Conservation (phyloP, 2,797 vertebrate species). For the Gymnodraco acuticeps region DNA sequence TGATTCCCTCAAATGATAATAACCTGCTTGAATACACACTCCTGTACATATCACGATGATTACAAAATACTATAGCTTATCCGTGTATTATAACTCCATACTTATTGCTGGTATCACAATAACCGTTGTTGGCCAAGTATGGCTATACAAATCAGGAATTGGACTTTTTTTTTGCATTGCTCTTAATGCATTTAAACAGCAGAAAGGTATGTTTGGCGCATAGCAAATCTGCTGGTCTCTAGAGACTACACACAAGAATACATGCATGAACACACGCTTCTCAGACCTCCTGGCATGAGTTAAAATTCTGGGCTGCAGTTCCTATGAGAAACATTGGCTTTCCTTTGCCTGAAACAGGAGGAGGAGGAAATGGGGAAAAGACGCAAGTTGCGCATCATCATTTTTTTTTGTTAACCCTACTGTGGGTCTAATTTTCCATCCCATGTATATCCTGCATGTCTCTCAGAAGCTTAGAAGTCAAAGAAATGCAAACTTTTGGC, state of each 20-base stretch:
- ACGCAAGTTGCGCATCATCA: slow-evolving; percentile 71
- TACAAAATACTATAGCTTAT: neutral
- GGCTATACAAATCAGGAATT: too few relatives aligned
- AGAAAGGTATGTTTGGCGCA: slow-evolving; percentile 23
- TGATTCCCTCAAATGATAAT: neutral
- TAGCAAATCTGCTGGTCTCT: slow-evolving; percentile 22
- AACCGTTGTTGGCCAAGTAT: too few relatives aligned
- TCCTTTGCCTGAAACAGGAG: slow-evolving; percentile 59
- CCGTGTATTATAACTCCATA: slow-evolving; percentile 7
- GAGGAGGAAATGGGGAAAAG: slow-evolving; percentile 60
- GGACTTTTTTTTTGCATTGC: too few relatives aligned
- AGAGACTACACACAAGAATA: slow-evolving; percentile 37
- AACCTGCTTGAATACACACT: neutral
- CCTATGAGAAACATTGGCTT: slow-evolving; percentile 81
- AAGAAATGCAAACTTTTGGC: slow-evolving; percentile 33
- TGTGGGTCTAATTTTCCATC: slow-evolving; percentile 81
- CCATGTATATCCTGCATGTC: slow-evolving; percentile 79
- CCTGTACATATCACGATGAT: neutral
- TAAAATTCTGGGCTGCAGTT: slow-evolving; percentile 64
- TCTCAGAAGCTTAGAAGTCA: slow-evolving; percentile 42
- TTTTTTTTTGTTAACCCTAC: slow-evolving; percentile 53
- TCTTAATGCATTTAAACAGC: too few relatives aligned
- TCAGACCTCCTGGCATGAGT: slow-evolving; percentile 36
- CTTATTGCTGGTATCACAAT: neutral
- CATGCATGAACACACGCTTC: slow-evolving; percentile 33